Percentiles rank a stretch among this genome's conserved stretches.
These are phyloP conservation scores for Hoplostethus atlanticus DNA, from an alignment of 2,797 vertebrate species.

Conservation along the genomic window DNA sequence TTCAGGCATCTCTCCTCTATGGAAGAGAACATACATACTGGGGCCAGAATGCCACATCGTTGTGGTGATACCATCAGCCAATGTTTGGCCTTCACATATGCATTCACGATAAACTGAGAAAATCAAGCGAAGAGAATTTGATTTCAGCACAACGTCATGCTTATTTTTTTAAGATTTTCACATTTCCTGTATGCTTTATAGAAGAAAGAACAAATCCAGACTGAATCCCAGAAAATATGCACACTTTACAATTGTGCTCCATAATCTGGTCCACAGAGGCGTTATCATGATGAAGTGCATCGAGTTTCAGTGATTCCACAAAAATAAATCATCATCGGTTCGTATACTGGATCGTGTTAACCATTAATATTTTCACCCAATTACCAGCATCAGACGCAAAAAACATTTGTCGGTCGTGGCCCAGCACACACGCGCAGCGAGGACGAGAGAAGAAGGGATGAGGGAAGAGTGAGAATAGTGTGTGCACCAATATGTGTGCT, in stretches of 20 bases:
- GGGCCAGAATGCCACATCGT: constrained; percentile 45
- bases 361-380: constrained; percentile 12
- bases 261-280: no score
- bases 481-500: constrained; percentile 71
- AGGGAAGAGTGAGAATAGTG: constrained; percentile 60
- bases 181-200: constrained; percentile 34
- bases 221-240: no score
- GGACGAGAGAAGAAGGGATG: constrained; percentile 50
- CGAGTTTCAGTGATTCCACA: not conserved
- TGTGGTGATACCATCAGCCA: constrained; percentile 55
- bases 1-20: constrained; percentile 75
- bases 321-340: not conserved
- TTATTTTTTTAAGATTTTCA: constrained; percentile 26
- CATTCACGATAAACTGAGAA: constrained; percentile 45
- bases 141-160: constrained; percentile 53
- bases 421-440: constrained; percentile 50
- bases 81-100: constrained; percentile 47
- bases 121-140: constrained; percentile 31
- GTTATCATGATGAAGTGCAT: no score
- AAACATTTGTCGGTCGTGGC: constrained; percentile 17
- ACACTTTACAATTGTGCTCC: no score
- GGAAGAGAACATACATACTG: constrained; percentile 33
- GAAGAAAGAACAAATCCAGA: not conserved
- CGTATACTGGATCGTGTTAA: not conserved
- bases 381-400: constrained; percentile 56